Percentiles rank a stretch among this genome's conserved stretches.
Evolutionary conservation across 53 echinoderm and acorn worm genomes (phyloP).

Genomic region (Echinarachnius parma): DNA sequence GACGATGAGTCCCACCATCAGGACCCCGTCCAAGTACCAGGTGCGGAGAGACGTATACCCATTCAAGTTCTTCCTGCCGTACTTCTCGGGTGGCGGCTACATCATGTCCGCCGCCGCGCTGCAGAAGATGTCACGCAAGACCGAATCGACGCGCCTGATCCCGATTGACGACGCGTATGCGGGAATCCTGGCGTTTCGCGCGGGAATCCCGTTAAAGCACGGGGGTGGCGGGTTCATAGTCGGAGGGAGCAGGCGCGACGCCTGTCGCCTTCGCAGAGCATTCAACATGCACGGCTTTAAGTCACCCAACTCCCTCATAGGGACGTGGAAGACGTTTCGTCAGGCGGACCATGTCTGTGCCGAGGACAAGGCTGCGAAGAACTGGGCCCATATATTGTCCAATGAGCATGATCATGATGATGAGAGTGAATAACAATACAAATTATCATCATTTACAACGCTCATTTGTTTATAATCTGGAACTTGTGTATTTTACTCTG

Average conservation of each 20-base stretch:
- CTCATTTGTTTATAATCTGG: no score
- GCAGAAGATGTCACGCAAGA: conserved; percentile 51
- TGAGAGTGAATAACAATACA: no score
- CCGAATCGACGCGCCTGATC: conserved; percentile 69
- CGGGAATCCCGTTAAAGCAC: conserved; percentile 38
- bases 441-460: no score
- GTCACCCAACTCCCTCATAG: conserved; percentile 50
- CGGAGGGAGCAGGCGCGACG: conserved; percentile 71
- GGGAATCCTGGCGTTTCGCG: conserved; percentile 75
- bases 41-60: conserved; percentile 68
- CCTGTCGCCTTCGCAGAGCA: conserved; percentile 69
- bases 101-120: conserved; percentile 65
- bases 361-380: conserved; percentile 25
- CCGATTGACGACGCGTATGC: conserved; percentile 93
- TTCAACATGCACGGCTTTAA: conserved; percentile 93
- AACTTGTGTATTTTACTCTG: no score
- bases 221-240: conserved; percentile 73
- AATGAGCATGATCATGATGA: no score
- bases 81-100: conserved; percentile 94
- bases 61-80: conserved; percentile 83
- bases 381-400: conserved; percentile 32
- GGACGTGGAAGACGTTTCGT: conserved; percentile 68
- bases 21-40: conserved; percentile 78
- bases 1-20: conserved; percentile 63
- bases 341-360: conserved; percentile 53